Conservation (phyloP, 2,888 invertebrate species). For the Cataglyphis rosenhaueri region DNA sequence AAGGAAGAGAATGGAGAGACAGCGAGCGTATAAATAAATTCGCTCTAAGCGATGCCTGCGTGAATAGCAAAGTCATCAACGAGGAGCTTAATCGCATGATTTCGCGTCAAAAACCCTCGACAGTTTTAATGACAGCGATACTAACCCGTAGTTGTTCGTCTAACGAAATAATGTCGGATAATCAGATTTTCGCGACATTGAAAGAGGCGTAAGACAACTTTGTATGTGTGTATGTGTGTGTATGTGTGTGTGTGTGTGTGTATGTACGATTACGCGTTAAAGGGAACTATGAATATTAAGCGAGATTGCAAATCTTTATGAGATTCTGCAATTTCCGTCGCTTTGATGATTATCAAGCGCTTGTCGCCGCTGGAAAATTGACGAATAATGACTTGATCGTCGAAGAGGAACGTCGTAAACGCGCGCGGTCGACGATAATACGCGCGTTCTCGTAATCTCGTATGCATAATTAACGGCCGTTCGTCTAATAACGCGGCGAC, state of each 20-base stretch:
- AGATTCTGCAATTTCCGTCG: slow-evolving; percentile 52
- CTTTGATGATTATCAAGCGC: slow-evolving; percentile 38
- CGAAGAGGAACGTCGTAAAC: slow-evolving; percentile 28
- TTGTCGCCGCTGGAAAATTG: slow-evolving; percentile 33
- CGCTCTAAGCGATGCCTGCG: slow-evolving; percentile 39
- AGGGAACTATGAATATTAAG: slow-evolving; percentile 49
- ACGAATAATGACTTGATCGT: slow-evolving; percentile 49
- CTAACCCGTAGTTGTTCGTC: not conserved
- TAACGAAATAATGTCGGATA: slow-evolving; percentile 46
- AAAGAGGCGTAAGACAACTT: slow-evolving; percentile 19
- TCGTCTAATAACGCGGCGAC: slow-evolving; percentile 5
- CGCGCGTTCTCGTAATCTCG: slow-evolving; percentile 16
- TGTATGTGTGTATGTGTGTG: not conserved
- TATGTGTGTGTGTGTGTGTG: not conserved
- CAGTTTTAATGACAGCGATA: slow-evolving; percentile 27
- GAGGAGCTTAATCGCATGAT: slow-evolving; percentile 26
- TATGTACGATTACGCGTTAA: not conserved
- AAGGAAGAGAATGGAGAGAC: not conserved
- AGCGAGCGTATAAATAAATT: slow-evolving; percentile 28
- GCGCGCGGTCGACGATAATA: slow-evolving; percentile 4
- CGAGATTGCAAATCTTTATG: slow-evolving; percentile 49
- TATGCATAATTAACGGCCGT: slow-evolving; percentile 38
- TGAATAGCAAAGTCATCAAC: slow-evolving; percentile 38
- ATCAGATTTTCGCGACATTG: slow-evolving; percentile 38
- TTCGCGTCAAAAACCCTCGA: slow-evolving; percentile 33